A percentile compares a stretch with the other conserved stretches of the same genome.
These are phyloP conservation scores for Neofelis nebulosa DNA, from an alignment of 2,113 vertebrate genomes.

Conservation along the genomic window DNA sequence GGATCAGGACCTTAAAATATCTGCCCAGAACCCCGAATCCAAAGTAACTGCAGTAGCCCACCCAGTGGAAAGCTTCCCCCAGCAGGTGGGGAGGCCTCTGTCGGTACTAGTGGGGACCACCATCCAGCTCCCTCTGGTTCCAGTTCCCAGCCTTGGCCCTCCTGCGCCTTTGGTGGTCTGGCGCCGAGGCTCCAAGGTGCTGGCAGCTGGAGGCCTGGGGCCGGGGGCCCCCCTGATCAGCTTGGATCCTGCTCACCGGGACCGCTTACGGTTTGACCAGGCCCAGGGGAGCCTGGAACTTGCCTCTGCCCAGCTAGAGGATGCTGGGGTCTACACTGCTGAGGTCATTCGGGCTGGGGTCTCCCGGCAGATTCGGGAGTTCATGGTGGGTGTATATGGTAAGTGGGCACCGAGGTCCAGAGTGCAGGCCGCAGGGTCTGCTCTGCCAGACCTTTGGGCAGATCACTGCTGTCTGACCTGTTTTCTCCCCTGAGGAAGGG, in stretches of 20 bases:
- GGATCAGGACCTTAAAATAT: neutral
- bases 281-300: constrained; percentile 65
- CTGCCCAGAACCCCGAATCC: neutral
- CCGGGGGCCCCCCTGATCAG: constrained; percentile 45
- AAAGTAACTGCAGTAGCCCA: neutral
- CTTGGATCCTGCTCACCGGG: constrained; percentile 50
- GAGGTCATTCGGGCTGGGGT: constrained; percentile 68
- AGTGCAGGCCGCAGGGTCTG: neutral
- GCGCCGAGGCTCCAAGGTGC: constrained; percentile 50
- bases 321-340: constrained; percentile 70
- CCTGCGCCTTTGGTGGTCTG: constrained; percentile 66
- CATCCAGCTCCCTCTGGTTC: constrained; percentile 43
- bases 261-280: constrained; percentile 69
- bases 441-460: neutral
- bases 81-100: constrained; percentile 27
- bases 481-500: neutral
- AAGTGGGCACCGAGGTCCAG: constrained; percentile 29
- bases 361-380: constrained; percentile 40
- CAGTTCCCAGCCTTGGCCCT: neutral
- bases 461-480: neutral
- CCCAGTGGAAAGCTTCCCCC: neutral
- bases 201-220: constrained; percentile 65
- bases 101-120: constrained; percentile 61
- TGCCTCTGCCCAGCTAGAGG: constrained; percentile 1
- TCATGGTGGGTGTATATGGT: constrained; percentile 78